phyloP scores from a whole-genome alignment of 2,113 vertebrate species.

The Ceyx melanurus region DNA sequence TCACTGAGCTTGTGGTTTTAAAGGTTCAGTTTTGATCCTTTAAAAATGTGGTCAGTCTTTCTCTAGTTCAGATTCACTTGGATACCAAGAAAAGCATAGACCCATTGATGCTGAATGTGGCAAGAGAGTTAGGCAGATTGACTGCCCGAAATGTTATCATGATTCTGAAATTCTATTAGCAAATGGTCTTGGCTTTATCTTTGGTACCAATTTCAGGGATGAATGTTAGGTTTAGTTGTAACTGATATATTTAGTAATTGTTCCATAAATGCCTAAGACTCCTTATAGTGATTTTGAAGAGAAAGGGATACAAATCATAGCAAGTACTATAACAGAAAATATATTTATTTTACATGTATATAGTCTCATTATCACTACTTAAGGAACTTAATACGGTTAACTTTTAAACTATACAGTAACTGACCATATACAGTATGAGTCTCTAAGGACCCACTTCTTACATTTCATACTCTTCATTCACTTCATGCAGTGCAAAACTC shows the following conservation, averaged over 20 bases:
- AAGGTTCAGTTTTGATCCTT: not conserved
- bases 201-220: not conserved
- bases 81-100: not conserved
- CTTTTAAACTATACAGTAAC: conserved; percentile 36
- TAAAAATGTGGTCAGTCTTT: not conserved
- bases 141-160: not conserved
- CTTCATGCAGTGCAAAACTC: not conserved
- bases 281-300: not conserved
- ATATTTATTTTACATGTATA: conserved; percentile 35
- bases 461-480: not conserved
- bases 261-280: not conserved
- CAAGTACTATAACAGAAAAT: conserved; percentile 1
- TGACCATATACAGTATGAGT: conserved; percentile 8
- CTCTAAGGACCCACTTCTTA: not conserved
- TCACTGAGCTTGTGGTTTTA: not conserved
- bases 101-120: not conserved
- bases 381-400: conserved; percentile 32
- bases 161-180: not conserved
- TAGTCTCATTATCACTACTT: conserved; percentile 17
- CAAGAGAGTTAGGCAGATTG: not conserved
- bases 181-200: not conserved
- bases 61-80: not conserved
- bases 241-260: not conserved
- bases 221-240: not conserved
- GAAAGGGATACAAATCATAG: conserved; percentile 14